Evolutionary conservation across 2,888 invertebrate species (phyloP), one percentile per base, ranked within the genome.

Genomic region (Lochmaea capreae): DNA sequence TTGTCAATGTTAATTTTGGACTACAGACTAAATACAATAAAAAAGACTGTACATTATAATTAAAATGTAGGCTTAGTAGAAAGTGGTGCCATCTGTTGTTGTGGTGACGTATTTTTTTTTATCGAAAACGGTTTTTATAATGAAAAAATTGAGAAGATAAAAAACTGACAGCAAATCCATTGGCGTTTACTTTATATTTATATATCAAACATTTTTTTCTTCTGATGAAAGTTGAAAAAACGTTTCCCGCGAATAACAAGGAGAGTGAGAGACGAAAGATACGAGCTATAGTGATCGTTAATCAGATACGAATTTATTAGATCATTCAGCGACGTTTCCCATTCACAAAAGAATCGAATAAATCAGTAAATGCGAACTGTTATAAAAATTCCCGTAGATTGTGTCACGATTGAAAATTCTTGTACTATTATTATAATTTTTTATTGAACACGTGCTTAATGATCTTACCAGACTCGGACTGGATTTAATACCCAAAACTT

Each of bases 281-380:
- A 68, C 61, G 66, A 33, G 33, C 14, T n/a, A 49, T 6, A 49
- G 73, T 69, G 68, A 61, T 52, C 74, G 74, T 77, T 72, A 77
- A 77, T 75, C 77, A 74, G 70, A 66, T 62, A 58, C 57, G 74
- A 72, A 75, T 75, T 77, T 77, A 77, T 77, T 77, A 71, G 75
- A 75, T 67, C 75, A 71, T 67, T 65, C 57, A 52, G 49, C 62
- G 75, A 72, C 77, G 65, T 71, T 72, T 70, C 72, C 26, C 49
- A 66, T 71, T 67, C 67, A 67, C 58, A 63, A 68, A 71, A 68
- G 71, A 65, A 73, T 73, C 75, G 69, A 73, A 77, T 77, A 77
- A 77, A 77, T 75, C 69, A 66, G 67, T 65, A 75, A 75, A 75
- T 75, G 71, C 65, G 73, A 58, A 59, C 72, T 52, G 63, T 46